Evolutionary conservation across 2,888 invertebrate genomes (phyloP).

Genomic region (Mimumesa dahlbomi): DNA sequence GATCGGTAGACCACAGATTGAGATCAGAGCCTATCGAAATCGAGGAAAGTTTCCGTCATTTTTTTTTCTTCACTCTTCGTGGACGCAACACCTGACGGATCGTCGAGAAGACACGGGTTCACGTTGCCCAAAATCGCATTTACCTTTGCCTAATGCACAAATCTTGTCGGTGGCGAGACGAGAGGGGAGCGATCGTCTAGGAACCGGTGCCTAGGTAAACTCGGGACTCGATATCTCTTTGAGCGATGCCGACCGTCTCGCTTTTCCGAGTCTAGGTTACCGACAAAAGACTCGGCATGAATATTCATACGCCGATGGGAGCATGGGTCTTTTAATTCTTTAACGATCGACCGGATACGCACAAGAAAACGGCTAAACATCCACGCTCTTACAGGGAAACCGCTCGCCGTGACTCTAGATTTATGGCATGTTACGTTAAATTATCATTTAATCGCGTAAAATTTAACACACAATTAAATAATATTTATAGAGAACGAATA

Average conservation of each 20-base stretch:
- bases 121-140: slow-evolving; percentile 66
- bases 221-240: slow-evolving; percentile 60
- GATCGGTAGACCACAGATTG: no score
- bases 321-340: slow-evolving; percentile 62
- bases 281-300: slow-evolving; percentile 65
- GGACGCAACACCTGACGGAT: not conserved
- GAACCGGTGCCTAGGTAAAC: slow-evolving; percentile 68
- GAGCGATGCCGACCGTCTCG: slow-evolving; percentile 61
- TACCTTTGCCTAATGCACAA: slow-evolving; percentile 71
- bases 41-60: no score
- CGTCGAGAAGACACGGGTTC: slow-evolving; percentile 7
- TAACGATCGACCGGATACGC: slow-evolving; percentile 49
- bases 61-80: no score
- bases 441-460: not conserved
- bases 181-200: slow-evolving; percentile 32
- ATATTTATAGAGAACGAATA: no score
- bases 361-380: slow-evolving; percentile 23
- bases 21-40: no score
- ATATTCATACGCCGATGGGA: slow-evolving; percentile 66
- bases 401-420: not conserved
- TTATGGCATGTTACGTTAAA: not conserved
- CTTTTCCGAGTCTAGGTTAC: slow-evolving; percentile 53
- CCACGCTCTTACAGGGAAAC: not conserved
- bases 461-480: no score
- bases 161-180: slow-evolving; percentile 60